A percentile compares a stretch with the other conserved stretches of the same genome.
Evolutionary conservation across 1,140 invertebrate genomes (phyloP).

Genomic region (Nasonia vitripennis): DNA sequence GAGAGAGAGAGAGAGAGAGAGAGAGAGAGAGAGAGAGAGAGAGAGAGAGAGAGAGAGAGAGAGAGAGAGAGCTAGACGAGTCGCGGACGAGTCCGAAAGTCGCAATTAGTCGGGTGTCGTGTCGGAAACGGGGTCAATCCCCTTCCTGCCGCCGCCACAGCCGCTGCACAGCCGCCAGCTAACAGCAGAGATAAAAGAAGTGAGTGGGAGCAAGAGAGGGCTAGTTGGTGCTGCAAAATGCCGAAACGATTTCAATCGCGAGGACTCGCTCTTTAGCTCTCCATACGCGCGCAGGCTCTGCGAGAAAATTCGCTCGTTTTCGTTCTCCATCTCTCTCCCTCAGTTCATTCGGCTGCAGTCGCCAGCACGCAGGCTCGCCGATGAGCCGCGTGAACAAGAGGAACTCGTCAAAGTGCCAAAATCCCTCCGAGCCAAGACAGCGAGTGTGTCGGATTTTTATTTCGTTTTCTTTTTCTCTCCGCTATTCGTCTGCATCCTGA

Average conservation of each 20-base stretch:
- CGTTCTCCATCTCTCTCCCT: not conserved
- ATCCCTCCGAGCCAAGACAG: slow-evolving; percentile 36
- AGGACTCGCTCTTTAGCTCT: slow-evolving; percentile 25
- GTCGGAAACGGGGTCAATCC: slow-evolving; percentile 46
- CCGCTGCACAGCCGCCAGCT: not conserved
- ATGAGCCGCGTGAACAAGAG: slow-evolving; percentile 1
- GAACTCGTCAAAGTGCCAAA: slow-evolving; percentile 46
- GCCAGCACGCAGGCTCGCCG: not conserved
- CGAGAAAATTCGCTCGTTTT: slow-evolving; percentile 6
- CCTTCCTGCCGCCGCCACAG: not conserved
- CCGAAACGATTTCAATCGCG: slow-evolving; percentile 42
- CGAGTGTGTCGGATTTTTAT: not conserved
- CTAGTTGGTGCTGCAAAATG: slow-evolving; percentile 34
- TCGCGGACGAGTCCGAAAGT: slow-evolving; percentile 44
- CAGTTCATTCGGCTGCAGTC: slow-evolving; percentile 23
- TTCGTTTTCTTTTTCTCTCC: not conserved
- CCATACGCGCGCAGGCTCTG: not conserved
- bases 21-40: too few species aligned
- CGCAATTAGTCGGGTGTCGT: slow-evolving; percentile 50
- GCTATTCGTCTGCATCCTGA: not conserved
- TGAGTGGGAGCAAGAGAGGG: slow-evolving; percentile 3
- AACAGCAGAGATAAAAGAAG: slow-evolving; percentile 41
- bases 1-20: too few species aligned
- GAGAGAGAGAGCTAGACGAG: slow-evolving; percentile 13
- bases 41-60: too few species aligned